Conservation (phyloP, 2,888 invertebrate genomes). For the Drepana falcataria region DNA sequence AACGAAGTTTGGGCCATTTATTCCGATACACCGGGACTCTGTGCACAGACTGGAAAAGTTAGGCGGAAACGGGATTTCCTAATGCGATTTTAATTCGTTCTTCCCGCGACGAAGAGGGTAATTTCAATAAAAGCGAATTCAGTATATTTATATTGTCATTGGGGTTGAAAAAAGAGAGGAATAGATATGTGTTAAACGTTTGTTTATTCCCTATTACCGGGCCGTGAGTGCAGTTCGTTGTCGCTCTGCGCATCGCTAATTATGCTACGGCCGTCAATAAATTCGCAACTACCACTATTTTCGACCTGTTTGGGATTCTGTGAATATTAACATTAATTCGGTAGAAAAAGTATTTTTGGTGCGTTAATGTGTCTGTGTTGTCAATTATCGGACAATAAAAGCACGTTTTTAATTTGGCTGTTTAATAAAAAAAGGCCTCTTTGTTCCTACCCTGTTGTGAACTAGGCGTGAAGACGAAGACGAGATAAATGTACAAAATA, state of each 20-base stretch:
- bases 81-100: constrained; percentile 78
- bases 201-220: constrained; percentile 13
- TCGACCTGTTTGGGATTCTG: background rate
- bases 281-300: background rate
- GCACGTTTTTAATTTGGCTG: no score
- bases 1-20: constrained; percentile 75
- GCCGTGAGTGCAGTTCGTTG: constrained; percentile 27
- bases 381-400: no score
- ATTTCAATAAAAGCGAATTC: constrained; percentile 70
- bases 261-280: constrained; percentile 11
- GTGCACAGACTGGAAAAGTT: constrained; percentile 73
- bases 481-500: no score
- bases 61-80: constrained; percentile 73
- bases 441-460: no score
- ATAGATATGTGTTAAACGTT: constrained; percentile 26
- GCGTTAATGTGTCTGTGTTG: background rate
- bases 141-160: constrained; percentile 49
- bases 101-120: constrained; percentile 68
- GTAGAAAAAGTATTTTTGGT: background rate
- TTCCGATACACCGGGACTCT: constrained; percentile 73
- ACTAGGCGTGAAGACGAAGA: no score
- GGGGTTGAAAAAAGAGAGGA: constrained; percentile 29
- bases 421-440: no score
- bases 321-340: background rate
- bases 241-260: constrained; percentile 18